Base-by-base conservation (phyloP, 2,113 vertebrate species). In the Chrysemys picta region DNA sequence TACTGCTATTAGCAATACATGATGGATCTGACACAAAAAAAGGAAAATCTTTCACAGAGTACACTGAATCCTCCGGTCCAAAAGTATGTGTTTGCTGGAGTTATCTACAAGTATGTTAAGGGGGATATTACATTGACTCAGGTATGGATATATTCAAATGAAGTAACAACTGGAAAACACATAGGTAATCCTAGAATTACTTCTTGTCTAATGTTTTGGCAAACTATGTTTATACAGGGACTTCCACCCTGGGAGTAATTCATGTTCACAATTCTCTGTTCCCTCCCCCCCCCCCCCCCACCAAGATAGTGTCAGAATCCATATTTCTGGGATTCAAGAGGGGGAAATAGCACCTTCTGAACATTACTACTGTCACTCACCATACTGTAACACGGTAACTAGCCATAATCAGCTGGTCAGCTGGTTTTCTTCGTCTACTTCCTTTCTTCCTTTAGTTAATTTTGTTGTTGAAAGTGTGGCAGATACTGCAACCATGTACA, bases 281-380 rank as follows among this genome's bases (percentile, higher is more conserved):
- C 53, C 2, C 21, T 22, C 19, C 1, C 14, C 22, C 56, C 24
- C 7, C 14, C 22, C 56, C 24, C 29, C 22, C 62, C 42, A 4
- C 29, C 78, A 85, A 90, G 75, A 93, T 38, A 84, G 14, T 76
- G 80, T 94, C 85, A 94, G 19, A 47, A 82, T 75, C 35, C n/a
- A 50, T 88, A 94, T 84, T 88, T 56, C 53, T 24, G 4, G n/a
- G 62, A 84, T 88, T 84, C 35, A 87, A 88, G 22, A 91, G 81
- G 29, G 45, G 57, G 89, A 69, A 82, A 54, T 13, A 72, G 0
- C 13, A 89, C 12, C 82, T 95, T 89, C 5, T 72, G 84, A 91
- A 84, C 92, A 92, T 25, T 86, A 22, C 10, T 93, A 3, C 62
- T 92, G 75, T 88, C 93, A 84, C 65, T 95, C 52, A 92, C 42